A percentile compares a stretch with the other conserved stretches of the same genome.
phyloP scores from a whole-genome alignment of 53 echinoderm and acorn worm genomes.

The Astropecten irregularis region DNA sequence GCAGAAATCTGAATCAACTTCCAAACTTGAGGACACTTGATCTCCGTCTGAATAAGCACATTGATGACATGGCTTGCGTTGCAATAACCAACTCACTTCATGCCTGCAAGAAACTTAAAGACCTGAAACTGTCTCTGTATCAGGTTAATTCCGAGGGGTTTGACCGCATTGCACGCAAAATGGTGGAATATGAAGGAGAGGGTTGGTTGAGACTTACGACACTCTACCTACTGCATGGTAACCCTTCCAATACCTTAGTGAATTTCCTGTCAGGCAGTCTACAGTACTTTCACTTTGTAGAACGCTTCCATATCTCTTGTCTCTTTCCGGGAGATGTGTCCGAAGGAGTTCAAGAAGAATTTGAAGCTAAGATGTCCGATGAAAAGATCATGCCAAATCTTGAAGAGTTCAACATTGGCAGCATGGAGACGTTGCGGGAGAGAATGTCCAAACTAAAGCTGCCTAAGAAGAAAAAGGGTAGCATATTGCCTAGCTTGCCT shows the following conservation, averaged over 20 bases:
- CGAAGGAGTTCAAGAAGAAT: not conserved
- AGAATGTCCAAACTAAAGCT: not conserved
- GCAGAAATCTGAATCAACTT: not conserved
- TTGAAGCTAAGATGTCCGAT: not conserved
- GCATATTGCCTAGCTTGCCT: too few species aligned
- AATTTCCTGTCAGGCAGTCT: not conserved
- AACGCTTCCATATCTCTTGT: not conserved
- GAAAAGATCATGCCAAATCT: not conserved
- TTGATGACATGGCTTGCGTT: slow-evolving; percentile 8
- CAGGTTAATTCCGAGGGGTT: not conserved
- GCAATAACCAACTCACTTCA: not conserved
- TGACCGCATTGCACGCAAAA: not conserved
- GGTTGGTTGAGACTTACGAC: not conserved
- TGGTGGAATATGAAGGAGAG: not conserved
- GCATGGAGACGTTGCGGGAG: not conserved
- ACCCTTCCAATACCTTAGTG: not conserved
- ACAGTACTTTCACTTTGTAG: not conserved
- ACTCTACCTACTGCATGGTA: slow-evolving; percentile 28
- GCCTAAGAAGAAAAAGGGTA: not conserved
- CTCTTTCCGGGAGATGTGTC: not conserved
- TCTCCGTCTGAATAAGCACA: slow-evolving; percentile 25
- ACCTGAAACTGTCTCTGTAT: slow-evolving; percentile 33
- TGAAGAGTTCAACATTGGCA: not conserved
- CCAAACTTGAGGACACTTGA: not conserved
- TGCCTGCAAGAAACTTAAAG: not conserved